Evolutionary conservation across 2,797 vertebrate species (phyloP), one percentile per base, ranked within the genome.

Genomic region (Sebastes hubbsi): DNA sequence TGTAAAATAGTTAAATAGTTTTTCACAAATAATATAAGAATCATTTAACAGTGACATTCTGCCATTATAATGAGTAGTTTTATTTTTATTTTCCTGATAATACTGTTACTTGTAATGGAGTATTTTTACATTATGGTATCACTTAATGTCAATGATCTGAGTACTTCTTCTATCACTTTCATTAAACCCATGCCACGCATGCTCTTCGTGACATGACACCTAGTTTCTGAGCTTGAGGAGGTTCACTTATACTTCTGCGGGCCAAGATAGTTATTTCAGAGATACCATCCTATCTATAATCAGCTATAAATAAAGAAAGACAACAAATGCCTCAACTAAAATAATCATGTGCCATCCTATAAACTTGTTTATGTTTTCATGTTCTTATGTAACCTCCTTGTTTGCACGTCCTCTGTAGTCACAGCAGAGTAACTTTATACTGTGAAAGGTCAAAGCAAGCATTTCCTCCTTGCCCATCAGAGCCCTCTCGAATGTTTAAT

Each of bases 371-470:
- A 63, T 86, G 67, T 81, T 3, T 82, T 80, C 25, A 6, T 75
- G 78, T 32, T 65, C 74, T 87, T 64, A 70, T 29, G 81, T 79
- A 81, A 84, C 74, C 68, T n/a, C 16, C 74, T 62, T 82, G 88
- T 86, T 81, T 86, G 67, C 62, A 18, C 71, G 75, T 81, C 73
- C 72, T 82, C 84, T 78, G 92, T 95, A 86, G 85, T 88, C 91
- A 95, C 66, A 93, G 88, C 87, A 91, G 85, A 87, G 88, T 86
- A 91, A 90, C 72, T 90, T 91, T 83, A 93, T 38, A 85, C 70
- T 68, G 60, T 60, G 63, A 90, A 89, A 94, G 87, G 81, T 88
- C 89, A 86, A 78, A 87, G 77, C 38, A 12, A 80, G 78, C 77
- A 49, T 86, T 89, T 92, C 92, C 92, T 84, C 73, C 84, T 91